phyloP scores from a whole-genome alignment of 2,888 invertebrate genomes.

The Podotricha telesiphe region DNA sequence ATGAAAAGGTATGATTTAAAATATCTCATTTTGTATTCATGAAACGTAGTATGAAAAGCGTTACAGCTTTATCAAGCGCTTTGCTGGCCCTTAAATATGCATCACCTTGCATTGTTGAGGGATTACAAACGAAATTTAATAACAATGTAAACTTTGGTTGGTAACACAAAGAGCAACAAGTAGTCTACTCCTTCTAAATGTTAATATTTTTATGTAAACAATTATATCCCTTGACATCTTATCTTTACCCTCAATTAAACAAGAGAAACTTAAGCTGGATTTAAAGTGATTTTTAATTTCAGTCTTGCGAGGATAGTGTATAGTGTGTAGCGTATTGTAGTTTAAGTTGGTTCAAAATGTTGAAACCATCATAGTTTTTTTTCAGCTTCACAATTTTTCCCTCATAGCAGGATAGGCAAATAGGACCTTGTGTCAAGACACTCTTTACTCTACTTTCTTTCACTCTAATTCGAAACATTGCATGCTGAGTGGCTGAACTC shows the following conservation, averaged over 20 bases:
- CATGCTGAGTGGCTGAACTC: too few species aligned
- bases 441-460: too few species aligned
- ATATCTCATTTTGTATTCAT: constrained; percentile 21
- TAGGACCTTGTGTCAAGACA: too few species aligned
- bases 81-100: constrained; percentile 21
- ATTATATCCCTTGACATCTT: neutral
- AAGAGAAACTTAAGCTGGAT: neutral
- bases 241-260: neutral
- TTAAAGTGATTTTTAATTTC: neutral
- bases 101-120: constrained; percentile 27
- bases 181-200: neutral
- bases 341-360: too few species aligned
- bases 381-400: too few species aligned
- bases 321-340: neutral
- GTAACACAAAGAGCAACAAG: neutral
- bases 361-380: too few species aligned
- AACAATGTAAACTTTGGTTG: constrained; percentile 17
- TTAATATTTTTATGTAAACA: neutral
- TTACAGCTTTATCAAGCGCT: constrained; percentile 18
- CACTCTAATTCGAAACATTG: too few species aligned
- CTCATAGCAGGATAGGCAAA: too few species aligned
- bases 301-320: neutral
- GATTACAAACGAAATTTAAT: constrained; percentile 22
- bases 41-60: constrained; percentile 21
- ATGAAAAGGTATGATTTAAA: constrained; percentile 15